These are phyloP conservation scores for Cassiopea andromeda DNA, from an alignment of 30 jellyfish, hydroid and myxozoan genomes.

Conservation along the genomic window DNA sequence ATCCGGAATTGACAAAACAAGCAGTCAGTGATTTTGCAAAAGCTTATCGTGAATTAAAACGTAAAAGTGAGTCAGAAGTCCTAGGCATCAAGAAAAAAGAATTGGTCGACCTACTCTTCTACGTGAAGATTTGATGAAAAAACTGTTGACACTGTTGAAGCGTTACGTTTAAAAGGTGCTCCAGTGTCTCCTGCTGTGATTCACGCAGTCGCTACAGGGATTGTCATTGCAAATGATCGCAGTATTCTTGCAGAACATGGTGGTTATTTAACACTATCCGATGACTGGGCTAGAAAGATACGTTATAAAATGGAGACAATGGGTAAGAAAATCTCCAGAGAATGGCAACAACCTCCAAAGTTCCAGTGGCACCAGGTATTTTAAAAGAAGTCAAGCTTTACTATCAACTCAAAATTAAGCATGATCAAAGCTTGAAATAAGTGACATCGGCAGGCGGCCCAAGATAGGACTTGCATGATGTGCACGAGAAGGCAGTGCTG, in stretches of 20 bases:
- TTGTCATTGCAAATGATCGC: slow-evolving; percentile 60
- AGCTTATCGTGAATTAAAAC: slow-evolving; percentile 39
- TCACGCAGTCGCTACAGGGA: slow-evolving; percentile 53
- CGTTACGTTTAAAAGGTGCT: slow-evolving; percentile 59
- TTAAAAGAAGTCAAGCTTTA: too few relatives aligned
- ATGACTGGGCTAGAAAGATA: background rate
- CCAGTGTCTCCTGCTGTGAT: slow-evolving; percentile 66
- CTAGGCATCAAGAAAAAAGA: slow-evolving; percentile 32
- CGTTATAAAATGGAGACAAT: background rate
- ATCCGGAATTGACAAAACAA: slow-evolving; percentile 52
- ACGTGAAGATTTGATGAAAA: slow-evolving; percentile 57
- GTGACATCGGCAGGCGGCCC: too few relatives aligned
- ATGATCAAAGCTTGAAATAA: too few relatives aligned
- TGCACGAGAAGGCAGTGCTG: too few relatives aligned
- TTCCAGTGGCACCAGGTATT: too few relatives aligned
- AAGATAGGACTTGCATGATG: too few relatives aligned
- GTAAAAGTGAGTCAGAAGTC: slow-evolving; percentile 26
- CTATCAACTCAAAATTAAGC: too few relatives aligned
- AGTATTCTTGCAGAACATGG: slow-evolving; percentile 23
- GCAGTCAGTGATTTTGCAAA: slow-evolving; percentile 43
- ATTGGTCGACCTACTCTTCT: slow-evolving; percentile 44
- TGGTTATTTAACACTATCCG: background rate
- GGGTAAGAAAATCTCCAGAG: background rate
- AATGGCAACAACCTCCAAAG: too few relatives aligned
- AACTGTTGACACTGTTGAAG: slow-evolving; percentile 45